These are phyloP conservation scores for Caenorhabditis brenneri DNA, from an alignment of 1,140 invertebrate genomes.

Conservation along the genomic window DNA sequence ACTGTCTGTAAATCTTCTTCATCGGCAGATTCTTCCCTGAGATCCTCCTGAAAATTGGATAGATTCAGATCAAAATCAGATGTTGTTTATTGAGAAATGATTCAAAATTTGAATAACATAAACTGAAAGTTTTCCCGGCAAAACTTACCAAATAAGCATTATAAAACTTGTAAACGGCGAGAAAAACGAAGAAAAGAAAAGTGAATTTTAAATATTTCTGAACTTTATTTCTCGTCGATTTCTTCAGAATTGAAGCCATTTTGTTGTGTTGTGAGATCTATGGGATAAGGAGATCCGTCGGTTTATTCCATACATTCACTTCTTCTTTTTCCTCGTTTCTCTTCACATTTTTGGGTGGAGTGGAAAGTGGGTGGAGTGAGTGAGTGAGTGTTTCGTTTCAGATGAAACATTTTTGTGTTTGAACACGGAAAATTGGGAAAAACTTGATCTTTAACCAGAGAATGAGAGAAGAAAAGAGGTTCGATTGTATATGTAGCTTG, in stretches of 20 bases:
- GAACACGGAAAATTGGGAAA: background rate
- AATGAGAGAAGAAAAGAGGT: background rate
- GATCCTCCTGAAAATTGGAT: background rate
- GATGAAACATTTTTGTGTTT: background rate
- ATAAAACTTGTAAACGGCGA: background rate
- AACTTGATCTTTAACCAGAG: background rate
- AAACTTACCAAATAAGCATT: conserved; percentile 11
- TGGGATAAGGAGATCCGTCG: conserved; percentile 20
- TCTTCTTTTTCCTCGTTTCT: background rate
- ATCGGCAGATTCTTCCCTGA: conserved; percentile 4
- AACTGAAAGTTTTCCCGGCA: too few species aligned
- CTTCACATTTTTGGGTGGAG: background rate
- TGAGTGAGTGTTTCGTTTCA: background rate
- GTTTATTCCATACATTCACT: background rate
- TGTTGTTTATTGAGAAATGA: too few species aligned
- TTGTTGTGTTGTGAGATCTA: background rate
- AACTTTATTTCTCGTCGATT: conserved; percentile 12
- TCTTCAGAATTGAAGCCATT: background rate
- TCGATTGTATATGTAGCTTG: background rate
- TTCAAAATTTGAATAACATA: background rate
- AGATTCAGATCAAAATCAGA: background rate
- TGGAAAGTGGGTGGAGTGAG: background rate
- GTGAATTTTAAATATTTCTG: background rate
- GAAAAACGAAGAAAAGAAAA: background rate
- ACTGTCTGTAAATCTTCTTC: conserved; percentile 6